Base-by-base conservation (phyloP, 2,888 invertebrate species). In the Corythucha ciliata region DNA sequence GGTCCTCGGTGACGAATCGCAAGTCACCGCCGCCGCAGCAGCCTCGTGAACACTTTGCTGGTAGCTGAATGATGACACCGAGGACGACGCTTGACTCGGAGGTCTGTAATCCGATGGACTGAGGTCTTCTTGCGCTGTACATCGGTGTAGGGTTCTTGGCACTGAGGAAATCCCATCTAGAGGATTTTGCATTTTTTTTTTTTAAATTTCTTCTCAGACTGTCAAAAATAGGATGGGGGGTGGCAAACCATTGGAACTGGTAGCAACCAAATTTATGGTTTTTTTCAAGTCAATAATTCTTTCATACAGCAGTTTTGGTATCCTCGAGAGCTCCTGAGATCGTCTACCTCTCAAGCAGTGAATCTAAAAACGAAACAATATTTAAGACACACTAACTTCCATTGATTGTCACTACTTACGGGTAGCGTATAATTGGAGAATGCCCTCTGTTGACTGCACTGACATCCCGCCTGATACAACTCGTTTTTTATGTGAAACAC, bases 241-340 rank as follows among this genome's bases (percentile, higher is more conserved):
- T n/a, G n/a, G n/a, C n/a, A n/a, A n/a, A n/a, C 48, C 63, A 70
- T 69, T 69, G 60, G 68, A 64, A 37, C 67, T 64, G 20, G 69
- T 66, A 57, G 69, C 70, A 26, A 71, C 60, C 52, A 67, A 67
- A 52, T 65, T 69, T 18, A 72, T 59, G 52, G 67, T 66, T 55
- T 69, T 59, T 57, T 70, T 64, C 14, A 72, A 60, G 56, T 72
- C 70, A 33, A 68, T 62, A 34, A 72, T 65, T 63, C 70, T 72
- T 33, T 58, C 59, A 12, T 60, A 62, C 4, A 65, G 54, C 21
- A 61, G 47, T 20, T 53, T 55, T 10, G 63, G 62, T n/a, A 64
- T 54, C 47, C 60, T 29, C 8, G 45, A 49, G 25, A 59, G 42
- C 26, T 58, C 58, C 24, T 53, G 53, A 16, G 49, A 53, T 27